A percentile compares a stretch with the other conserved stretches of the same genome.
phyloP scores from a whole-genome alignment of 2,797 vertebrate species.

The Malacoctenus gilli region DNA sequence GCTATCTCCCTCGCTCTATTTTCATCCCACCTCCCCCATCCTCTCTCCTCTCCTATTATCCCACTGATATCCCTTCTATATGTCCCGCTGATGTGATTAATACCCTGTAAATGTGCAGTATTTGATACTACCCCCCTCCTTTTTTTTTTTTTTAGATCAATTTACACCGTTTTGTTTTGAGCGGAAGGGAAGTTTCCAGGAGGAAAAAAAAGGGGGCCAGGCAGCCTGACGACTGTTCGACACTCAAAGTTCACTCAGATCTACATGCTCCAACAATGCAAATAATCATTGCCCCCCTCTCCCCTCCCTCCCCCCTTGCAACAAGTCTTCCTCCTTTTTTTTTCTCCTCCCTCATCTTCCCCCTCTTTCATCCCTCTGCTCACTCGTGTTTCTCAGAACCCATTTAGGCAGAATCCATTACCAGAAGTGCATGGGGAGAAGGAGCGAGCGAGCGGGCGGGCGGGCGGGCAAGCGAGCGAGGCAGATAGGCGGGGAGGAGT shows the following conservation, averaged over 20 bases:
- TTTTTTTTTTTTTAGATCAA: neutral
- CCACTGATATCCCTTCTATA: neutral
- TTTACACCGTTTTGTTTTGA: too few relatives aligned
- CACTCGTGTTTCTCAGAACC: constrained; percentile 65
- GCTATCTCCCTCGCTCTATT: neutral
- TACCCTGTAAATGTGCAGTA: neutral
- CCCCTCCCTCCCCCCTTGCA: constrained; percentile 5
- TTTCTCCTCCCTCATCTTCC: constrained; percentile 13
- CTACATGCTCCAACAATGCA: neutral
- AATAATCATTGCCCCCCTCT: constrained; percentile 5
- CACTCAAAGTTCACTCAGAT: neutral
- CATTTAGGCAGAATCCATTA: constrained; percentile 72
- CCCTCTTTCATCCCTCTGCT: constrained; percentile 22
- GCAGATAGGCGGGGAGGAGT: constrained; percentile 22
- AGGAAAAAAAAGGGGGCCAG: too few relatives aligned
- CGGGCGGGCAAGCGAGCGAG: too few relatives aligned
- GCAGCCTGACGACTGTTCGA: too few relatives aligned
- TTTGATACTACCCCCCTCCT: neutral
- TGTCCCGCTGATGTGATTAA: too few relatives aligned
- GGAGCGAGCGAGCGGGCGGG: too few relatives aligned
- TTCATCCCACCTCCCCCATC: too few relatives aligned
- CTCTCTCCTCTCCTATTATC: neutral
- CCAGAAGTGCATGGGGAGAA: constrained; percentile 59
- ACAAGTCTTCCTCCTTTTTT: constrained; percentile 30
- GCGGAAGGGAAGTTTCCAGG: too few relatives aligned